These are phyloP conservation scores for Busseola fusca DNA, from an alignment of 2,888 invertebrate genomes.

Conservation along the genomic window DNA sequence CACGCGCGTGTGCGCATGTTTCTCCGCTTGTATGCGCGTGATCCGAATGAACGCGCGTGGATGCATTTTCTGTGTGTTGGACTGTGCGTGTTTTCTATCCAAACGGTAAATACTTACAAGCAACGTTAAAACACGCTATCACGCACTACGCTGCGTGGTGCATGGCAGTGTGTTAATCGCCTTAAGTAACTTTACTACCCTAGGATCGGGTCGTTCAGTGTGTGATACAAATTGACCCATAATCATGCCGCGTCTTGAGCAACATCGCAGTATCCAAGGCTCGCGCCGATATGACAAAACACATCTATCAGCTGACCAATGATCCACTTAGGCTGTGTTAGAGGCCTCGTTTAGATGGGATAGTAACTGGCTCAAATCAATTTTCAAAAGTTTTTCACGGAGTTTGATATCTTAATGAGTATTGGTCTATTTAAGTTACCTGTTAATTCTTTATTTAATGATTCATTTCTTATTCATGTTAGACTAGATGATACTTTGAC, in stretches of 20 bases:
- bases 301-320: conserved; percentile 79
- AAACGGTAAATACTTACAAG: too few species aligned
- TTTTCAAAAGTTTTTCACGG: neutral
- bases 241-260: conserved; percentile 67
- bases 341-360: conserved; percentile 65
- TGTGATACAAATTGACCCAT: conserved; percentile 67
- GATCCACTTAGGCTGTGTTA: conserved; percentile 71
- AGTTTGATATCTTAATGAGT: neutral
- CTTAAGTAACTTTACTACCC: conserved; percentile 8
- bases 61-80: too few species aligned
- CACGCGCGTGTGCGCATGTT: too few species aligned
- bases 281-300: conserved; percentile 76
- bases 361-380: conserved; percentile 17
- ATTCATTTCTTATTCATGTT: neutral
- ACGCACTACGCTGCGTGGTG: too few species aligned
- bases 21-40: too few species aligned
- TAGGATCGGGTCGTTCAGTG: conserved; percentile 42
- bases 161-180: too few species aligned
- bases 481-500: conserved; percentile 3
- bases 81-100: too few species aligned
- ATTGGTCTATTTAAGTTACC: neutral
- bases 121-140: too few species aligned
- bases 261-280: conserved; percentile 65
- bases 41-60: too few species aligned
- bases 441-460: neutral